Evolutionary conservation across 2,797 vertebrate genomes (phyloP).

Genomic region (Alauda arvensis): DNA sequence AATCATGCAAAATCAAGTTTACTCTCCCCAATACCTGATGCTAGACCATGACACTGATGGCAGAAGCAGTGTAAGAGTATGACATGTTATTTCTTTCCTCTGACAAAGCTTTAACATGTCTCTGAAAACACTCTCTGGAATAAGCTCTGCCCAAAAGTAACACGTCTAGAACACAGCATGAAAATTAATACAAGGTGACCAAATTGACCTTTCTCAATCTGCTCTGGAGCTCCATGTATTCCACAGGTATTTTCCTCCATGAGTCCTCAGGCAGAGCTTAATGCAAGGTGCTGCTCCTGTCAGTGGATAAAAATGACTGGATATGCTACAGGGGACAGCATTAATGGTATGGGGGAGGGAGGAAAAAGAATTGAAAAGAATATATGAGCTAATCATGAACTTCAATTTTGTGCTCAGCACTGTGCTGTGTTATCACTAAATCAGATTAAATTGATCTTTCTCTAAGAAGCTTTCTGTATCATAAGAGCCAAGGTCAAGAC

Average conservation of each 20-base stretch:
- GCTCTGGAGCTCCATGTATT: neutral
- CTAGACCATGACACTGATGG: neutral
- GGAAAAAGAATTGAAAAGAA: neutral
- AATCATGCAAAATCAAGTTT: neutral
- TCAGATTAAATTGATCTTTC: constrained; percentile 28
- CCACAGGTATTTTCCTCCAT: neutral
- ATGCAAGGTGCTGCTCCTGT: neutral
- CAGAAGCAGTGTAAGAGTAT: neutral
- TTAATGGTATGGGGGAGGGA: neutral
- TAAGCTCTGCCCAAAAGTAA: neutral
- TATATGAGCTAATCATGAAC: constrained; percentile 27
- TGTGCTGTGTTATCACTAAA: neutral
- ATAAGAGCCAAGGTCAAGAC: constrained; percentile 24
- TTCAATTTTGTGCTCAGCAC: constrained; percentile 16
- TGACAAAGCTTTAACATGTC: neutral
- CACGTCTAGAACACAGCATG: neutral
- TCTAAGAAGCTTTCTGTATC: neutral
- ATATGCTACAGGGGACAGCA: neutral
- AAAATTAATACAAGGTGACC: neutral
- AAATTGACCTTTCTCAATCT: neutral
- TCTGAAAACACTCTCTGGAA: neutral
- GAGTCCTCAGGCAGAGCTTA: neutral
- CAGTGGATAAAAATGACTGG: neutral
- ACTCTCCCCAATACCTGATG: neutral
- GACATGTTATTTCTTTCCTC: neutral